Base-by-base conservation (phyloP, 2,113 vertebrate genomes). In the Pollachius pollachius region DNA sequence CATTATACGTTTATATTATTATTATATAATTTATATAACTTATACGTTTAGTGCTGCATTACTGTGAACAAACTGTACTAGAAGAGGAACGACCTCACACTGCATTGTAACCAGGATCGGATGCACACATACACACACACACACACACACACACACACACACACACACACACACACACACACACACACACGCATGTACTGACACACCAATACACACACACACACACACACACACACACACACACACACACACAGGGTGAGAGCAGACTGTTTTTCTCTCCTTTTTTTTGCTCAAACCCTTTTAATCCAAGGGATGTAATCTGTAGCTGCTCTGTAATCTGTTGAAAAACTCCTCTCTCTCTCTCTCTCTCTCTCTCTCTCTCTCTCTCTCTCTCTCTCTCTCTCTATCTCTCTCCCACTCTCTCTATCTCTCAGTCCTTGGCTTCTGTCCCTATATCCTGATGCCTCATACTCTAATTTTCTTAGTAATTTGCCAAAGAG, bases 401-500 rank as follows among this genome's bases (percentile, higher is more conserved):
- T 41, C 5, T 41, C 6, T 41, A 1, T 41, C 37, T 41, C 41
- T 13, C 41, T 48, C 41, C 12, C 41, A 1, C 41, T 9, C 41
- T 48, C 41, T 48, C 41, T 48, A 1, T 48, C 41, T 48, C 41
- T 48, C 41, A 2, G 2, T 48, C 41, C 12, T 78, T 72, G 78
- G 68, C 74, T 74, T 83, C 81, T 82, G 86, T 85, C 85, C 85
- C 84, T 77, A 84, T 83, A 89, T 89, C 83, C 82, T 72, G 69
- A 79, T 72, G 15, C 54, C 80, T 86, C 85, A 85, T 83, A 85
- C 85, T 89, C 85, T 90, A 85, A 88, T 88, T 88, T 88, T 64
- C 84, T 37, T 75, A 79, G 83, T 88, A 87, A 89, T 89, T 89
- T 87, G 84, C 85, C 87, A 84, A 89, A 87, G 87, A 87, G 83